Base-by-base conservation (phyloP, 2,888 invertebrate species). In the Nemotelus nigrinus region DNA sequence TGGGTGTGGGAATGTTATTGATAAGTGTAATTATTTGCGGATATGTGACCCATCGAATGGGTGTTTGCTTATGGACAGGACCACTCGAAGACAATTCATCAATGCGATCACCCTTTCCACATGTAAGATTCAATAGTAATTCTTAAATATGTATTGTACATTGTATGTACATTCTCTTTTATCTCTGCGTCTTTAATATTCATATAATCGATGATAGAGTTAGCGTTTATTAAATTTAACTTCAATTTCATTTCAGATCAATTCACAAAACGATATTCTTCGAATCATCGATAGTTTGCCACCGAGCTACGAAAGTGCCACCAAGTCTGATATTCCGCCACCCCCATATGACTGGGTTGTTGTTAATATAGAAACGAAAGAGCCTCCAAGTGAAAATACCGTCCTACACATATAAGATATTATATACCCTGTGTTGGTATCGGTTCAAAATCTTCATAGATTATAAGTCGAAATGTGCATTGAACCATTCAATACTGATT, bases 21-120 rank as follows among this genome's bases (percentile, higher is more conserved):
- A 85, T 88, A 41, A 87, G 87, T 68, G 82, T 88, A 10, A 83
- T 88, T 71, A 86, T 88, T 76, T 88, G 88, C 76, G 87, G 87
- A 78, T 88, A 88, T 83, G 87, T 88, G 3, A 88, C 87, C 2
- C 87, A 87, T 79, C 85, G 88, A 71, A 85, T 88, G 84, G 88
- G 88, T 60, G 85, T 88, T 8, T 88, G 88, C 81, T 83, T 87
- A 58, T 88, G 88, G 88, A 84, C 86, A 4, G 87, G 87, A 10
- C 87, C 86, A 70, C 84, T 86, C 53, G 87, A 87, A 75, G 86
- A 86, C 80, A 80, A 84, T 43, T 78, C 80, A 2, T 79, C 82
- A 50, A 65, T 43, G 41, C 50, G 43, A 25, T 53, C 71, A 41
- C 64, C 44, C 8, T 64, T 64, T 47, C 64, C 48, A 41, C 77